Base-by-base conservation (phyloP, 2,113 vertebrate species). In the Calyptommatus sinebrachiatus region DNA sequence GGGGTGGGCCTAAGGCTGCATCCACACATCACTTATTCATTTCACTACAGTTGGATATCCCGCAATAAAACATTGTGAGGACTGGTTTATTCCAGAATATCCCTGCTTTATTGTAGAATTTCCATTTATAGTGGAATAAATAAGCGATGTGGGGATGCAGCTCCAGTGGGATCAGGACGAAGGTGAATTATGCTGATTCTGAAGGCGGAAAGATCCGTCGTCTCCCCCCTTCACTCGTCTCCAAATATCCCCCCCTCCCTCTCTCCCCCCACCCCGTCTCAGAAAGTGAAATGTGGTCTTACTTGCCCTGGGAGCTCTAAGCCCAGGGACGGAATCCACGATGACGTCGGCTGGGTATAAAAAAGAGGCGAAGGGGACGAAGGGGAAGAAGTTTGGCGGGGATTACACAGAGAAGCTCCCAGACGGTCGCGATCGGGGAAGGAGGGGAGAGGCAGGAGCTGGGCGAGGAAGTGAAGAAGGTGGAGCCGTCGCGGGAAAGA, bases 271-370 rank as follows among this genome's bases (percentile, higher is more conserved):
- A n/a, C 1, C 18, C 7, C 14, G 26, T 10, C 83, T 83, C 61
- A 78, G 87, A 90, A 79, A n/a, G 88, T 92, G 92, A 93, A 91
- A 94, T 94, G 93, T 94, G 93, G 92, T 93, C 94, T 94, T 93
- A 93, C 94, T 94, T 94, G 95, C 94, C 95, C 92, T 95, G 93
- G 93, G 94, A 67, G 95, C 91, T 93, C 93, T 93, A 94, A 93
- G 12, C 12, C 91, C 93, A 89, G 93, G 92, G 93, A 92, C 94
- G 92, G 86, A 90, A 94, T 92, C 94, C 92, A 92, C 89, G 89
- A 94, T 99, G 98, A 99, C 98, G 98, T 99, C 96, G 97, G 90
- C 91, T 69, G 92, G 18, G 93, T 97, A 98, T 99, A 99, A 97
- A 98, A 78, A n/a, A n/a, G n/a, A n/a, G n/a, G n/a, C n/a, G n/a